phyloP scores from a whole-genome alignment of 2,888 invertebrate species.

The Xylota segnis region DNA sequence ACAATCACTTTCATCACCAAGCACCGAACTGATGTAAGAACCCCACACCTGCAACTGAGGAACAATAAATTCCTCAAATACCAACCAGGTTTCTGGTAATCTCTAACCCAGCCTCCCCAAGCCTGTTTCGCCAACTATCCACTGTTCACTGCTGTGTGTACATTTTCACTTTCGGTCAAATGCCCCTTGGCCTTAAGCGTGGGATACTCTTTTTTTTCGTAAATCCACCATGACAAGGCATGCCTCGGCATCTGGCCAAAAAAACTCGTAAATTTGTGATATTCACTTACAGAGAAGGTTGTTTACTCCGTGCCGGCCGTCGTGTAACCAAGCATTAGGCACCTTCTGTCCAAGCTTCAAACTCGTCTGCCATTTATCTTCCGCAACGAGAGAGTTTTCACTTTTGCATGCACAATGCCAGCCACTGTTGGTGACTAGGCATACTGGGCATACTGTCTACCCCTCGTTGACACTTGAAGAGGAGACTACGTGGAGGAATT shows the following conservation, averaged over 20 bases:
- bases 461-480: conserved; percentile 6
- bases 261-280: conserved; percentile 21
- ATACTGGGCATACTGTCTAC: too few relatives aligned
- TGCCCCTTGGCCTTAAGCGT: conserved; percentile 37
- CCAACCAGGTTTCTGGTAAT: not conserved
- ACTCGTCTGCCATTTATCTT: conserved; percentile 48
- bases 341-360: conserved; percentile 35
- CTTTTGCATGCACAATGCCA: conserved; percentile 65
- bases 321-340: conserved; percentile 37
- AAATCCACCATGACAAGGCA: conserved; percentile 28
- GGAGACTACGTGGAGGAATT: conserved; percentile 38
- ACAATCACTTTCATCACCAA: too few relatives aligned
- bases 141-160: conserved; percentile 16
- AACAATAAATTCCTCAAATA: conserved; percentile 1
- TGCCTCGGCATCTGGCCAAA: conserved; percentile 33
- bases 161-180: conserved; percentile 67
- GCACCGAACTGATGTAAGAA: not conserved
- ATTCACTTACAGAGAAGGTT: conserved; percentile 23
- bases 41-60: not conserved
- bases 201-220: conserved; percentile 57
- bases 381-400: conserved; percentile 69
- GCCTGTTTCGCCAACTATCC: not conserved
- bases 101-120: not conserved
- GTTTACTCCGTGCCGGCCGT: conserved; percentile 47
- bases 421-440: too few relatives aligned